These are phyloP conservation scores for Hypotaenidia okinawae DNA, from an alignment of 2,797 vertebrate genomes.

Conservation along the genomic window DNA sequence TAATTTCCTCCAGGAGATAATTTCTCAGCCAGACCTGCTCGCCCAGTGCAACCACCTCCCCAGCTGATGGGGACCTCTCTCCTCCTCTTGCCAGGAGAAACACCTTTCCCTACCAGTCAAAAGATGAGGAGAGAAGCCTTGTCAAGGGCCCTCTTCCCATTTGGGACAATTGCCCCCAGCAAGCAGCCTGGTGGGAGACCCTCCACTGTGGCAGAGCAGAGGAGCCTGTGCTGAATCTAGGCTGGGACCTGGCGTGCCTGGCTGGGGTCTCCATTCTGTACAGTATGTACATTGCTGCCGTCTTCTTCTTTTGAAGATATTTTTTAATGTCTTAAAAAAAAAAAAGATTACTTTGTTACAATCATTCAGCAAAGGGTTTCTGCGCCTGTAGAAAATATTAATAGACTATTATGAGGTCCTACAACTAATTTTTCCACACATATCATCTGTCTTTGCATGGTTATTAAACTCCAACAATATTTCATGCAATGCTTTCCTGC, in stretches of 20 bases:
- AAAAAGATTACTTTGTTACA: constrained; percentile 80
- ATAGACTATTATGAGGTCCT: constrained; percentile 87
- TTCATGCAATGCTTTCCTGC: constrained; percentile 85
- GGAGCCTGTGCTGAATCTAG: not conserved
- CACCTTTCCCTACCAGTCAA: not conserved
- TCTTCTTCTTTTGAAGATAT: constrained; percentile 79
- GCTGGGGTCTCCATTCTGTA: not conserved
- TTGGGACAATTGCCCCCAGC: not conserved
- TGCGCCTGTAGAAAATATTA: constrained; percentile 83
- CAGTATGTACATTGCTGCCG: constrained; percentile 45
- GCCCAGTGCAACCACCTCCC: not conserved
- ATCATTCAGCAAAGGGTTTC: constrained; percentile 83
- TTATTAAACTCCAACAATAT: constrained; percentile 88
- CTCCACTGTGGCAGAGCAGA: not conserved
- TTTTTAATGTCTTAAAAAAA: constrained; percentile 74
- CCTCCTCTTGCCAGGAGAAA: not conserved
- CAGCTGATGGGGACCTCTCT: not conserved
- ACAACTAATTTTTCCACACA: constrained; percentile 87
- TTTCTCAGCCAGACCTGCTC: not conserved
- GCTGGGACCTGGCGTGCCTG: not conserved
- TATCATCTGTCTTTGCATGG: constrained; percentile 86
- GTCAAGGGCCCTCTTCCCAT: accelerated
- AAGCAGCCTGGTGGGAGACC: not conserved
- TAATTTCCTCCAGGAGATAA: not conserved
- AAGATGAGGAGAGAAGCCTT: not conserved